These are phyloP conservation scores for Piaya cayana DNA, from an alignment of 2,113 vertebrate genomes.

Conservation along the genomic window DNA sequence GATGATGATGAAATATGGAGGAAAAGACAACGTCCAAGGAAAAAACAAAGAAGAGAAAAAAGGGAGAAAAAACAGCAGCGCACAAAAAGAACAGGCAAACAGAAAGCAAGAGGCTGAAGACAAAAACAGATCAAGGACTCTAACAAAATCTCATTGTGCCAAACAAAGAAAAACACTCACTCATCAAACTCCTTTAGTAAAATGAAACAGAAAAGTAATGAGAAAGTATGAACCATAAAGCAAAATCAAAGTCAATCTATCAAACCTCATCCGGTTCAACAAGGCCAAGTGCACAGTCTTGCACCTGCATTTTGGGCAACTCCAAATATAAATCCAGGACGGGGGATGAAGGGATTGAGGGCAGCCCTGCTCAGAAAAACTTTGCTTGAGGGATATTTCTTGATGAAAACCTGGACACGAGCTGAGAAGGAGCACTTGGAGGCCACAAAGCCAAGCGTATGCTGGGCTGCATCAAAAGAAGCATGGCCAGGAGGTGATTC, in stretches of 20 bases:
- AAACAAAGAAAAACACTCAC: neutral
- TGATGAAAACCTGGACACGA: too few relatives aligned
- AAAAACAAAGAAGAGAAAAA: neutral
- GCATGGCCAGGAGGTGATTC: too few relatives aligned
- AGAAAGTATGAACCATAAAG: neutral
- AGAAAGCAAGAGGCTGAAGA: neutral
- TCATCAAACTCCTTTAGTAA: neutral
- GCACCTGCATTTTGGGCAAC: too few relatives aligned
- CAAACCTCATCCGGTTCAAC: neutral
- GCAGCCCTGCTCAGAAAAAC: too few relatives aligned
- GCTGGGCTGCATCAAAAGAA: too few relatives aligned
- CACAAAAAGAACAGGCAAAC: neutral
- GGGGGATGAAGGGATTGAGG: too few relatives aligned
- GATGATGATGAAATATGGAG: neutral
- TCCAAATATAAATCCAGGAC: too few relatives aligned
- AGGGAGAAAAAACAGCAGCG: neutral
- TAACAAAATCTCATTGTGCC: neutral
- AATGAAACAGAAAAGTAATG: neutral
- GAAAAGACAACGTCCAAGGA: neutral
- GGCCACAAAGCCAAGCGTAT: too few relatives aligned
- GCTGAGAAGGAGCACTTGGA: too few relatives aligned
- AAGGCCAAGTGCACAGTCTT: too few relatives aligned
- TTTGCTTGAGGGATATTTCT: too few relatives aligned
- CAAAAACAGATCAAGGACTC: neutral
- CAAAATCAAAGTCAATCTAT: neutral